Evolutionary conservation across 2,797 vertebrate species (phyloP), one percentile per base, ranked within the genome.

Genomic region (Cuniculus paca): DNA sequence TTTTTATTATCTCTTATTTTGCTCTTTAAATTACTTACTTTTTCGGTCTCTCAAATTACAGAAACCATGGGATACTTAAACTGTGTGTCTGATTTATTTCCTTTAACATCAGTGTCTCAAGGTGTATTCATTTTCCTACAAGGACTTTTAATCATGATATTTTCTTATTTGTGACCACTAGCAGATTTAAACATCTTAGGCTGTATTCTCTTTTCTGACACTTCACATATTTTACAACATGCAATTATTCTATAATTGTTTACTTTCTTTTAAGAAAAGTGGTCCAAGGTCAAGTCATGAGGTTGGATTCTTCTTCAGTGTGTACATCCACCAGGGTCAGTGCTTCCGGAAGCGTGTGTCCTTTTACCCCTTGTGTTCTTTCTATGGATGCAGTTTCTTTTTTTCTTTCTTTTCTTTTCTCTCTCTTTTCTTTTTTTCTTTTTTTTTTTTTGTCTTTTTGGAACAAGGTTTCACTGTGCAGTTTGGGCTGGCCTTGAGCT

Each of bases 151-250:
- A 75, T 75, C 26, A 75, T 48, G 72, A 8, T 28, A 48, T 75
- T 96, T 92, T 92, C 45, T 78, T 88, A 82, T 85, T 96, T 65
- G 20, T 83, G 39, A 79, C 70, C 68, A 89, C 80, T 90, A 72
- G 60, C 75, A 92, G 39, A 54, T 14, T 68, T 75, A 82, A 88
- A 10, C 72, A 58, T 94, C 93, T 89, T 87, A 74, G 0, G 48
- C 75, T 78, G 4, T 78, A 12, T n/a, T 89, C 17, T 74, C 52
- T 94, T 65, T 91, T 74, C 52, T 54, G 70, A 92, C 88, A 65
- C 68, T 78, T 86, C 42, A 36, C 1, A 4, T 74, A 56, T 63
- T 78, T 82, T 1, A 72, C 17, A 93, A 14, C 34, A 87, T 86
- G 8, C 50, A 48, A 13, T 50, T 77, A 50, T 93, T 79, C 72